Evolutionary conservation across 1,140 invertebrate species (phyloP), one percentile per base, ranked within the genome.

Genomic region (Branchinecta lynchi): DNA sequence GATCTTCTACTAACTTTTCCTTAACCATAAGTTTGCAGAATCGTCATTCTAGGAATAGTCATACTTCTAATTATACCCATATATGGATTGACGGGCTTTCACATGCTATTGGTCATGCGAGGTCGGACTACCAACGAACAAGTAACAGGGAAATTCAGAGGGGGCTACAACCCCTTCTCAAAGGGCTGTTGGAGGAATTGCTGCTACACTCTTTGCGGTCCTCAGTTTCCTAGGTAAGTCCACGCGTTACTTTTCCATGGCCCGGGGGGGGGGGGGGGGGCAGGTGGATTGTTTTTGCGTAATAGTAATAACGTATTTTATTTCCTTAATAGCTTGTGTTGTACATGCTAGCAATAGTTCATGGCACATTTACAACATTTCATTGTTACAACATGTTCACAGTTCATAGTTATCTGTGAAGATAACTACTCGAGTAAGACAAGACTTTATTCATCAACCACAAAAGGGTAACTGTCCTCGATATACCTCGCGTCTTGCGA

Each of bases 121-220:
- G 97, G 96, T n/a, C 85, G 96, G 70, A 99, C 97, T n/a, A 99
- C 97, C 70, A 99, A 99, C 82, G 97, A 99, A 82, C 71, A 82
- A 81, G 94, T 98, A 45, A 98, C 96, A 6, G 94, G 93, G 60
- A 98, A 98, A 83, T 98, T 98, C 82, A 92, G 93, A 78, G 92
- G 92, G 68, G 93, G 93, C 43, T 93, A 92, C 78, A 98, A 98
- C 85, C 95, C 95, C 69, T 98, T 97, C 80, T 94, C 92, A 7
- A 84, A 87, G 78, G 93, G 93, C 60, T 97, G 93, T 78, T 87
- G 89, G 82, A 84, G 86, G 75, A 98, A 98, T 79, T 96, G 93
- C 80, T 93, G 90, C 79, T 93, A 93, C 79, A 89, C 89, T 72
- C 86, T 97, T 75, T 98, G 93, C 81, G 94, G 94, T 73, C 94